phyloP scores from a whole-genome alignment of 2,113 vertebrate species.

The Gnathonemus longibarbis region DNA sequence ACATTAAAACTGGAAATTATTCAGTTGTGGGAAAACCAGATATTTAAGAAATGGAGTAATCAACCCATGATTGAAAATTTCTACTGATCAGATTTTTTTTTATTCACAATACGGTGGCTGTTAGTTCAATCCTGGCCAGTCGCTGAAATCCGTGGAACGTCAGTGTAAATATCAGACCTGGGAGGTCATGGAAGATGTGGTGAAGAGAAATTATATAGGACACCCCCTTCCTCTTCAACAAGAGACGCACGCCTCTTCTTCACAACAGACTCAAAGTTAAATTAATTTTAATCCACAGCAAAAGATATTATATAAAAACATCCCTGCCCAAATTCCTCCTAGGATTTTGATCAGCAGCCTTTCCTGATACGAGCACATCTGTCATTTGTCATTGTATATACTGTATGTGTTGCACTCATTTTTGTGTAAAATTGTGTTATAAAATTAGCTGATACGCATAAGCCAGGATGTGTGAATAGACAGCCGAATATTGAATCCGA shows the following conservation, averaged over 20 bases:
- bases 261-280: not conserved
- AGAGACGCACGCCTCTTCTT: not conserved
- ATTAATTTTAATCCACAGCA: not conserved
- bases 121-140: not conserved
- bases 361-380: not conserved
- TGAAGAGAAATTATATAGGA: not conserved
- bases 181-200: not conserved
- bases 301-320: not conserved
- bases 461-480: not conserved
- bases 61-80: not conserved
- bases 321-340: not conserved
- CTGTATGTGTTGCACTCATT: not conserved
- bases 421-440: not conserved
- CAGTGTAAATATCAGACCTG: not conserved
- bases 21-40: not conserved
- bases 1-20: not conserved
- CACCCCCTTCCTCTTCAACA: not conserved
- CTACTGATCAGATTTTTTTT: not conserved
- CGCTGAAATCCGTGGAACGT: not conserved
- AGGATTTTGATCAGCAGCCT: not conserved
- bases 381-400: not conserved
- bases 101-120: not conserved
- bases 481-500: not conserved
- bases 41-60: not conserved
- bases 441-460: not conserved